A percentile compares a stretch with the other conserved stretches of the same genome.
Conservation (phyloP, 1,140 invertebrate genomes). For the Holcopasites calliopsidis region DNA sequence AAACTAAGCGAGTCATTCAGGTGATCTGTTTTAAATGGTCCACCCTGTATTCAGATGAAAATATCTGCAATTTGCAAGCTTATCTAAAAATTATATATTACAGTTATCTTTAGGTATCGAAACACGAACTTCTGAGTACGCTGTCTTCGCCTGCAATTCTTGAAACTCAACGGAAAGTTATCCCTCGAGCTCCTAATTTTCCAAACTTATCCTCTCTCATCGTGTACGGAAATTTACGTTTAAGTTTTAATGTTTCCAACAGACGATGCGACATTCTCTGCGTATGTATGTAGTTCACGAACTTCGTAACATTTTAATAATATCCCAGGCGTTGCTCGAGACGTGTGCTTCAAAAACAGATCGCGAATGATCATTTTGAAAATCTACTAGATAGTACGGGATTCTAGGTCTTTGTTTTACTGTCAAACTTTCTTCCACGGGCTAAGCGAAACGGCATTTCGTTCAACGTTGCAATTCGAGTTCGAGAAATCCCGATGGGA, state of each 20-base stretch:
- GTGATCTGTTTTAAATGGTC: too few relatives aligned
- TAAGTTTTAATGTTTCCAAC: not conserved
- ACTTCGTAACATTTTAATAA: not conserved
- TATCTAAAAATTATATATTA: not conserved
- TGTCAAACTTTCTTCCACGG: not conserved
- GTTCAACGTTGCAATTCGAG: conserved; percentile 10
- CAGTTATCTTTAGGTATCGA: not conserved
- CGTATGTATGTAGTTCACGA: not conserved
- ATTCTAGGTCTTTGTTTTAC: not conserved
- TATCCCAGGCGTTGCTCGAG: not conserved
- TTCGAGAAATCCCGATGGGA: not conserved
- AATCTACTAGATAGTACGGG: not conserved
- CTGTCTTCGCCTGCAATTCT: not conserved
- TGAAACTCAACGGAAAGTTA: not conserved
- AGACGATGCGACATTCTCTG: not conserved
- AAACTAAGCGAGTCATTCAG: too few relatives aligned
- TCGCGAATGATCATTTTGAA: not conserved
- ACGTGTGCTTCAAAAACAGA: not conserved
- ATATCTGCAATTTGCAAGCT: not conserved
- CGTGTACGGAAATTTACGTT: not conserved
- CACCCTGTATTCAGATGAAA: not conserved
- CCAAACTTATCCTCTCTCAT: not conserved
- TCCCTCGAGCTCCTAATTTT: not conserved
- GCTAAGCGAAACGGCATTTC: not conserved
- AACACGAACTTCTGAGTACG: not conserved